Conservation (phyloP, 2,888 invertebrate species). For the Nowickia ferox region DNA sequence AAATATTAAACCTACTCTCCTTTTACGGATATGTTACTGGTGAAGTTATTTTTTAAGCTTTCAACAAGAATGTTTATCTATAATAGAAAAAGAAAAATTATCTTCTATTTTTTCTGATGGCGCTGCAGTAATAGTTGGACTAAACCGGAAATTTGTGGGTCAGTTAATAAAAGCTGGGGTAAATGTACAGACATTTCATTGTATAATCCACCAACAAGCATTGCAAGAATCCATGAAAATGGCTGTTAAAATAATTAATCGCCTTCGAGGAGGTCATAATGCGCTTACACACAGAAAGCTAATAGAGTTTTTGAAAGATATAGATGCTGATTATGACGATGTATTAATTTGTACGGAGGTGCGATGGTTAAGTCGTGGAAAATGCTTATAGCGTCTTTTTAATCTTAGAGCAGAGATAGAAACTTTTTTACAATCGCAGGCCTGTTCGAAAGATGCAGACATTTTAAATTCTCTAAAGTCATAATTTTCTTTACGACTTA, state of each 20-base stretch:
- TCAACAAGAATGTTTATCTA: slow-evolving; percentile 5
- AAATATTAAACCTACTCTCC: slow-evolving; percentile 17
- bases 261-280: slow-evolving; percentile 42
- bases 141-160: no score
- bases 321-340: slow-evolving; percentile 25
- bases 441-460: slow-evolving; percentile 29
- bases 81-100: slow-evolving; percentile 21
- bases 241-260: slow-evolving; percentile 21
- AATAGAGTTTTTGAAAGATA: slow-evolving; percentile 4
- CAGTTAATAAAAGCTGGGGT: slow-evolving; percentile 13
- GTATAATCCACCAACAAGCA: slow-evolving; percentile 15
- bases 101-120: slow-evolving; percentile 20
- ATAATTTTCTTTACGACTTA: slow-evolving; percentile 11
- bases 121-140: slow-evolving; percentile 22
- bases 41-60: slow-evolving; percentile 25
- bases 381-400: neutral
- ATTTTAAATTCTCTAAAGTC: slow-evolving; percentile 21
- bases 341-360: no score
- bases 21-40: slow-evolving; percentile 31
- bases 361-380: slow-evolving; percentile 21
- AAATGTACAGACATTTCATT: slow-evolving; percentile 41
- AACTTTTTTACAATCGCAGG: slow-evolving; percentile 18
- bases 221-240: slow-evolving; percentile 31
- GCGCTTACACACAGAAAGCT: slow-evolving; percentile 3
- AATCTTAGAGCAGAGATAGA: slow-evolving; percentile 13